Conservation (phyloP, 2,888 invertebrate genomes). For the Eupithecia centaureata region DNA sequence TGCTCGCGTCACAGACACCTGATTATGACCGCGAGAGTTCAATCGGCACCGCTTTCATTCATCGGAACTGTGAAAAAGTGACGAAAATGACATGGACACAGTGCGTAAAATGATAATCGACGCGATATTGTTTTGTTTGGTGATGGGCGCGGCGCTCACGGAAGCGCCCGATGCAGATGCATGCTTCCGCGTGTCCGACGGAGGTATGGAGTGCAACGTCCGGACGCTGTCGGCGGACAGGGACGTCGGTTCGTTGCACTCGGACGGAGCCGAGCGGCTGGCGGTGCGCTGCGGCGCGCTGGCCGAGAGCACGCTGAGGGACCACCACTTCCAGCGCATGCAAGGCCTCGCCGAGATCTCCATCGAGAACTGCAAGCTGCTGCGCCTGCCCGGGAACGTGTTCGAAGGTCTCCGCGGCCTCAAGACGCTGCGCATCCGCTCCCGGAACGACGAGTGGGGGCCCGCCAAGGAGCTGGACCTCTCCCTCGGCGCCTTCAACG, state of each 20-base stretch:
- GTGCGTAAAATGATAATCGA: conserved; percentile 82
- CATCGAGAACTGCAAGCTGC: conserved; percentile 91
- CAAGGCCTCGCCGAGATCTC: conserved; percentile 90
- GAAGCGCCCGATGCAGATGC: conserved; percentile 79
- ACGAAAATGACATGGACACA: conserved; percentile 80
- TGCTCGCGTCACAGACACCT: conserved; percentile 62
- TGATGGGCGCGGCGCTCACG: conserved; percentile 82
- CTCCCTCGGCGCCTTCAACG: conserved; percentile 88
- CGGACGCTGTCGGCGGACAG: conserved; percentile 88
- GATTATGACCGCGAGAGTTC: conserved; percentile 69
- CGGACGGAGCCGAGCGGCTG: conserved; percentile 89
- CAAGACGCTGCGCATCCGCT: conserved; percentile 90
- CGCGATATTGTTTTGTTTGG: conserved; percentile 81
- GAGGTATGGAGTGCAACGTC: conserved; percentile 85
- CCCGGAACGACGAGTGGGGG: conserved; percentile 91
- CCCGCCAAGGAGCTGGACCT: conserved; percentile 89
- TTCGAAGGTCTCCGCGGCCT: conserved; percentile 92
- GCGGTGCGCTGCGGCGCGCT: conserved; percentile 88
- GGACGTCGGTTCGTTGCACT: conserved; percentile 85
- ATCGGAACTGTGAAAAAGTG: conserved; percentile 68
- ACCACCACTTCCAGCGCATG: conserved; percentile 89
- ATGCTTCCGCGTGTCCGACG: conserved; percentile 74
- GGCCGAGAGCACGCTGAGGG: conserved; percentile 89
- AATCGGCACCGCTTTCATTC: conserved; percentile 64
- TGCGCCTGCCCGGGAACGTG: conserved; percentile 89